phyloP scores from a whole-genome alignment of 2,113 vertebrate genomes.

The Amia ocellicauda region DNA sequence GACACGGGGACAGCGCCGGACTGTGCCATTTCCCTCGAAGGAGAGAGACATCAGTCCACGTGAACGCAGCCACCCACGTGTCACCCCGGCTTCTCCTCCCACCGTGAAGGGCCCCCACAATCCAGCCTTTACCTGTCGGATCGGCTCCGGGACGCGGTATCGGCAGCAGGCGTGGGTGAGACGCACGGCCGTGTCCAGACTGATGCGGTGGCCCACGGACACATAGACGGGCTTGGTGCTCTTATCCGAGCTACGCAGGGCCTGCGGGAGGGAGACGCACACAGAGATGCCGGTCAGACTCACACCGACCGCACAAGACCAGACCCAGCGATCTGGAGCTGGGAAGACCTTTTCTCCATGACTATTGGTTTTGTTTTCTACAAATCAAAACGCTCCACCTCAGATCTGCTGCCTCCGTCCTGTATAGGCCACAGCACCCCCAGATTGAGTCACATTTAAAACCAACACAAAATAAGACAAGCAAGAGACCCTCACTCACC shows the following conservation, averaged over 20 bases:
- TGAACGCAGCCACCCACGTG: background rate
- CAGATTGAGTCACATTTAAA: too few relatives aligned
- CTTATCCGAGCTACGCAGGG: constrained; percentile 65
- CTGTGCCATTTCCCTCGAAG: too few relatives aligned
- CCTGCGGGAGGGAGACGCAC: constrained; percentile 53
- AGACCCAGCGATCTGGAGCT: too few relatives aligned
- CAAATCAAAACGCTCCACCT: too few relatives aligned
- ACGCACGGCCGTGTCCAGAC: constrained; percentile 72
- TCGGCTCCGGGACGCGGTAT: constrained; percentile 84
- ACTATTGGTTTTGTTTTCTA: too few relatives aligned
- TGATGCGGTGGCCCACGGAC: constrained; percentile 83
- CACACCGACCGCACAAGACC: background rate
- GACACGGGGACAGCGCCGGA: too few relatives aligned
- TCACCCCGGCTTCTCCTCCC: background rate
- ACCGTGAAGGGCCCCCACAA: background rate
- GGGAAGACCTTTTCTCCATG: too few relatives aligned
- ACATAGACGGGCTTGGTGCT: constrained; percentile 84
- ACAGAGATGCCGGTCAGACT: background rate
- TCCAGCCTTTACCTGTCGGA: constrained; percentile 76
- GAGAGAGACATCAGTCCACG: too few relatives aligned
- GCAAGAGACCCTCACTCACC: constrained; percentile 60
- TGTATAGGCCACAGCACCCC: too few relatives aligned
- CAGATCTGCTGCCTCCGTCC: too few relatives aligned
- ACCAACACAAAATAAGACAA: too few relatives aligned
- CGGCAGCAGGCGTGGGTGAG: constrained; percentile 79